These are phyloP conservation scores for Pseudorhombus dupliciocellatus DNA, from an alignment of 2,113 vertebrate species.

Conservation along the genomic window DNA sequence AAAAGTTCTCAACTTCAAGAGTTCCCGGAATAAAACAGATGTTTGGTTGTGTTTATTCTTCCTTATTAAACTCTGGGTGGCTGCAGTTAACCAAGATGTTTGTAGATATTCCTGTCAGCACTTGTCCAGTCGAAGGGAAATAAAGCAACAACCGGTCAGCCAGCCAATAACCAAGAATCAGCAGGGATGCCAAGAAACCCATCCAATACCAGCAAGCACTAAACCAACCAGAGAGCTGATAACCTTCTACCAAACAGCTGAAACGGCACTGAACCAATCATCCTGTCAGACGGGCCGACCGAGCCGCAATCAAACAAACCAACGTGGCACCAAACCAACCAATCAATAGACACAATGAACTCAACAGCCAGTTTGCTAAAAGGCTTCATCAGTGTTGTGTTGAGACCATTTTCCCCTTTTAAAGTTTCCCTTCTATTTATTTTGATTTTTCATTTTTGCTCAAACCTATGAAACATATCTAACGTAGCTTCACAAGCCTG, in stretches of 20 bases:
- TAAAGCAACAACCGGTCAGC: neutral
- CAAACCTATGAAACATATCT: slow-evolving; percentile 5
- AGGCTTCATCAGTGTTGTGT: neutral
- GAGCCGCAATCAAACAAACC: neutral
- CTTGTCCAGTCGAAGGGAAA: neutral
- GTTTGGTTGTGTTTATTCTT: no score
- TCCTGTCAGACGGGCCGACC: neutral
- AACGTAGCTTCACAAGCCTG: neutral
- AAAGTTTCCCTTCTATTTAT: neutral
- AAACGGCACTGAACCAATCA: slow-evolving; percentile 1
- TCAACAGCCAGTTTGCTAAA: neutral
- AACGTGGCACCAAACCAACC: neutral
- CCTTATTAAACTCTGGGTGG: neutral
- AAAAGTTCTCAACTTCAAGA: neutral
- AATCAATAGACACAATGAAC: neutral
- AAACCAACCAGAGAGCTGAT: neutral
- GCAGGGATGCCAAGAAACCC: neutral
- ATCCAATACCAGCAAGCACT: neutral
- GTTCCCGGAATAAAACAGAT: neutral
- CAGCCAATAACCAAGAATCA: neutral
- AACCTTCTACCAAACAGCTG: neutral
- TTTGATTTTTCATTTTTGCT: neutral
- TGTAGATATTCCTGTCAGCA: no score
- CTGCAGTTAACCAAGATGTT: neutral
- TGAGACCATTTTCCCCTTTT: neutral